phyloP scores from a whole-genome alignment of 53 echinoderm and acorn worm species.

The Zoroaster sp. region DNA sequence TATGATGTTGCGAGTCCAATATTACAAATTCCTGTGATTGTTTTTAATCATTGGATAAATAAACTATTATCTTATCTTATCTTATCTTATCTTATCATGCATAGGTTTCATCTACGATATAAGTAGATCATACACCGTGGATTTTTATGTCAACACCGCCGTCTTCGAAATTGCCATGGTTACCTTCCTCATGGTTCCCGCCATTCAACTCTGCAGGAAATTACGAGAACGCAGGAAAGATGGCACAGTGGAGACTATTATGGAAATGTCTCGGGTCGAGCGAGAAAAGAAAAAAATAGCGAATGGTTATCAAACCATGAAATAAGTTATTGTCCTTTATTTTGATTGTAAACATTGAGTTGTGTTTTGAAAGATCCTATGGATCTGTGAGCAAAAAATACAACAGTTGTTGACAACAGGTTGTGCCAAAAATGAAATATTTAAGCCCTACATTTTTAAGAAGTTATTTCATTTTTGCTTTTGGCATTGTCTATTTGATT shows the following conservation, averaged over 20 bases:
- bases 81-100: no score
- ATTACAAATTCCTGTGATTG: no score
- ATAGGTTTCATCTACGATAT: constrained; percentile 87
- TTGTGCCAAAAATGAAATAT: no score
- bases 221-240: background rate
- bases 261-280: constrained; percentile 13
- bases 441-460: no score
- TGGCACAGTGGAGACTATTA: background rate
- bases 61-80: no score
- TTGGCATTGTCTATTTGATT: no score
- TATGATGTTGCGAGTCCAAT: no score
- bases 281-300: background rate
- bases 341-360: no score
- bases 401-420: no score
- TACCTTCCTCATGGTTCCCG: constrained; percentile 75
- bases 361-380: background rate
- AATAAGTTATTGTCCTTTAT: no score
- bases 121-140: constrained; percentile 77
- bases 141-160: constrained; percentile 87
- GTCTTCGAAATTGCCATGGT: constrained; percentile 86
- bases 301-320: constrained; percentile 54
- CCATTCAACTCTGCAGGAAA: constrained; percentile 52
- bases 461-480: no score
- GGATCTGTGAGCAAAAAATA: background rate
- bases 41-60: no score